Evolutionary conservation across 2,113 vertebrate genomes (phyloP).

Genomic region (Dissostichus mawsoni): DNA sequence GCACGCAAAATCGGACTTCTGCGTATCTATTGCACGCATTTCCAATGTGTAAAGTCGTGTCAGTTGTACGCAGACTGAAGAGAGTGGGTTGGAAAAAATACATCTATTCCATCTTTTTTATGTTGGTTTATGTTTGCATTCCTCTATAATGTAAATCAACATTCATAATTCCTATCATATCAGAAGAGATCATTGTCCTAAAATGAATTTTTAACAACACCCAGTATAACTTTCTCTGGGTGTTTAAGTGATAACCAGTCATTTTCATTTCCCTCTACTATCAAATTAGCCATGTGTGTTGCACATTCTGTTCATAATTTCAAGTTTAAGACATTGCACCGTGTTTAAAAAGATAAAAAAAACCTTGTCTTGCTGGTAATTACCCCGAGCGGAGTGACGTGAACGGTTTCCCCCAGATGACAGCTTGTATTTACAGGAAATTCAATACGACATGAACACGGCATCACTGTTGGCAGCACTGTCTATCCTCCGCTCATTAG

Average conservation of each 20-base stretch:
- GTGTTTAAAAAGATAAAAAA: slow-evolving; percentile 15
- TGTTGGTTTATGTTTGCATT: too few relatives aligned
- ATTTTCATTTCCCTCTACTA: not conserved
- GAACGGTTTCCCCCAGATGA: slow-evolving; percentile 43
- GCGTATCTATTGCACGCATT: too few relatives aligned
- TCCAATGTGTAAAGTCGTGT: too few relatives aligned
- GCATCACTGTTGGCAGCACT: slow-evolving; percentile 43
- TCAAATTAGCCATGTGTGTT: slow-evolving; percentile 6
- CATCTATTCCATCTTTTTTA: too few relatives aligned
- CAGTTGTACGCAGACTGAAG: too few relatives aligned
- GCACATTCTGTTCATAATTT: slow-evolving; percentile 22
- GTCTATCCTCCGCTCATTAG: slow-evolving; percentile 40
- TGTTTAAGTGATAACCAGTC: not conserved
- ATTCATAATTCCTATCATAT: not conserved
- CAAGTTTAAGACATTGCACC: slow-evolving; percentile 12
- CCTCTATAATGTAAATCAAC: too few relatives aligned
- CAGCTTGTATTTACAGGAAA: slow-evolving; percentile 62
- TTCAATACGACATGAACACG: slow-evolving; percentile 46
- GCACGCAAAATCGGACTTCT: too few relatives aligned
- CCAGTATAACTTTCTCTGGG: not conserved
- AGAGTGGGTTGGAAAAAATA: too few relatives aligned
- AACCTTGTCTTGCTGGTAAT: slow-evolving; percentile 41
- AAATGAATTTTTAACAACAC: not conserved
- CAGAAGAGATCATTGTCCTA: not conserved
- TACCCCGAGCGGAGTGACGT: slow-evolving; percentile 37